Evolutionary conservation across 2,113 vertebrate species (phyloP).

Genomic region (Strix uralensis): DNA sequence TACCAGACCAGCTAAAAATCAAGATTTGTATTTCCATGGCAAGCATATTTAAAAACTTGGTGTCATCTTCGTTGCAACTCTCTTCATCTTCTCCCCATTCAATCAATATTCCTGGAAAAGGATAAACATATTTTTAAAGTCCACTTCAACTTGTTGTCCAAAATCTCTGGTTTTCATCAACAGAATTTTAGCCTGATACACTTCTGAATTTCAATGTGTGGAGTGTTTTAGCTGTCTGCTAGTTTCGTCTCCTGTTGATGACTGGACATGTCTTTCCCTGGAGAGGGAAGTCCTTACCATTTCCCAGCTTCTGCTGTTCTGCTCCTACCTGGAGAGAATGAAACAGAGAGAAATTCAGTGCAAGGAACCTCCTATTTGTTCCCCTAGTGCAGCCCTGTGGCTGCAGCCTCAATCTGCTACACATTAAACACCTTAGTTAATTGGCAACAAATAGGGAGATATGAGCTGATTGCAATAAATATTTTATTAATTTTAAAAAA

Average conservation of each 20-base stretch:
- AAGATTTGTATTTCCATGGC: not conserved
- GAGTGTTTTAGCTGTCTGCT: not conserved
- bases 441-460: conserved; percentile 55
- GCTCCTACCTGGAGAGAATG: not conserved
- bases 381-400: not conserved
- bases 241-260: not conserved
- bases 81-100: not conserved
- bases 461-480: conserved; percentile 58
- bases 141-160: not conserved
- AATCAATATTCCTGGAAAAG: not conserved
- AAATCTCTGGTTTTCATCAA: not conserved
- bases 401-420: conserved; percentile 35
- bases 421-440: conserved; percentile 46
- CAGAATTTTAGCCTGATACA: not conserved
- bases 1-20: not conserved
- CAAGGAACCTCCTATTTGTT: not conserved
- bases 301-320: not conserved
- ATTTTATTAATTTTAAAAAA: conserved; percentile 53
- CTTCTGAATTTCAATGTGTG: not conserved
- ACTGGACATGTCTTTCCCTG: not conserved
- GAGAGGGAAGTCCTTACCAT: not conserved
- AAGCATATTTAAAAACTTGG: not conserved
- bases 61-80: not conserved
- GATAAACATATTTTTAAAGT: not conserved
- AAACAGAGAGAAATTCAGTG: not conserved